phyloP scores from a whole-genome alignment of 2,797 vertebrate genomes.

The Chrysocyon brachyurus region DNA sequence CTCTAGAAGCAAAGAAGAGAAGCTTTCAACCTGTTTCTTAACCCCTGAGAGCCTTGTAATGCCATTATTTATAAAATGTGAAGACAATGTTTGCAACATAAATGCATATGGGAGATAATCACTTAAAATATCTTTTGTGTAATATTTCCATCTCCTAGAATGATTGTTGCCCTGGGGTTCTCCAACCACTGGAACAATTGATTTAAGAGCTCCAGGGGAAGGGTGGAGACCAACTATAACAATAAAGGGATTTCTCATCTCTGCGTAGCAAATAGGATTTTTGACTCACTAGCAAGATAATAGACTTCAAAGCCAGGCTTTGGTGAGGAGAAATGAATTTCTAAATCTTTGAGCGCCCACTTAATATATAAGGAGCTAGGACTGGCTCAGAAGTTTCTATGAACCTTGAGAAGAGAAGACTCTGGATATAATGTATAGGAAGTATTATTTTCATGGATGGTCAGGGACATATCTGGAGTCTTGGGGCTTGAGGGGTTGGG shows the following conservation, averaged over 20 bases:
- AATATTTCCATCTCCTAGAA: conserved; percentile 23
- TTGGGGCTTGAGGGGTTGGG: not conserved
- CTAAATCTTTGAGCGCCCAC: not conserved
- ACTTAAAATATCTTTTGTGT: conserved; percentile 28
- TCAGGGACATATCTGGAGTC: not conserved
- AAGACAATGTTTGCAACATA: not conserved
- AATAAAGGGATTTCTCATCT: conserved; percentile 51
- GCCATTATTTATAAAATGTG: not conserved
- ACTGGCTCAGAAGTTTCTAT: not conserved
- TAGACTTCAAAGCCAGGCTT: conserved; percentile 38
- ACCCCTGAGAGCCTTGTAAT: not conserved
- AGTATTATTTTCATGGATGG: not conserved
- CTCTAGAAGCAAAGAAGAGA: not conserved
- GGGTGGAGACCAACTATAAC: not conserved
- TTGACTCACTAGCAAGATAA: conserved; percentile 51
- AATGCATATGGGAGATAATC: not conserved
- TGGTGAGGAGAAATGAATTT: conserved; percentile 20
- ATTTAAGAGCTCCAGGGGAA: not conserved
- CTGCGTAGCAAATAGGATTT: conserved; percentile 41
- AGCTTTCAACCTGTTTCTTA: not conserved
- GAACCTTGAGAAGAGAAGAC: not conserved
- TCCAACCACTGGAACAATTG: not conserved
- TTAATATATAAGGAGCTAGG: not conserved
- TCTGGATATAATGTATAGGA: not conserved
- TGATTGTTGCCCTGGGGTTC: not conserved